phyloP scores from a whole-genome alignment of 2,797 vertebrate genomes.

The Sebastes variabilis region DNA sequence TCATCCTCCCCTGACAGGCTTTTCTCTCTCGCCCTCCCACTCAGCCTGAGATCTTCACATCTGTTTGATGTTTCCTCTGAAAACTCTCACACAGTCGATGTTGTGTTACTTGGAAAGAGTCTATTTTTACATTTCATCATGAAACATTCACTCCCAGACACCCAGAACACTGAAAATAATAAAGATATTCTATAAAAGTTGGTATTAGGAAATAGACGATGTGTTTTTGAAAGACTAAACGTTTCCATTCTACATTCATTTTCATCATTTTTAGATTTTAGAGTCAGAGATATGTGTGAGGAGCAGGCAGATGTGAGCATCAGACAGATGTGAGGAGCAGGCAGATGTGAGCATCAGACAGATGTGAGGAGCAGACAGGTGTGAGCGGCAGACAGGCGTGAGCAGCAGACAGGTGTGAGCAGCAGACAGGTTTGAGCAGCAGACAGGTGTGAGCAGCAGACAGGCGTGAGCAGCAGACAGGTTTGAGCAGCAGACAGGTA shows the following conservation, averaged over 20 bases:
- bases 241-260: neutral
- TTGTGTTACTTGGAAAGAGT: neutral
- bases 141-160: neutral
- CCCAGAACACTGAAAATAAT: neutral
- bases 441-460: too few species aligned
- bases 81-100: neutral
- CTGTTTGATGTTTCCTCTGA: neutral
- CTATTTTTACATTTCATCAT: neutral
- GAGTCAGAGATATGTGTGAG: neutral
- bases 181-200: neutral
- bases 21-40: conserved; percentile 5
- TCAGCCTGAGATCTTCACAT: conserved; percentile 6
- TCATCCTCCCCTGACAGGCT: conserved; percentile 20
- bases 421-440: too few species aligned
- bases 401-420: too few species aligned
- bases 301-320: neutral
- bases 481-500: fast-evolving
- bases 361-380: too few species aligned
- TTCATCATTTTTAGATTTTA: neutral
- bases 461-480: too few species aligned
- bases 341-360: too few species aligned
- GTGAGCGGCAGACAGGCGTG: too few species aligned
- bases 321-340: too few species aligned
- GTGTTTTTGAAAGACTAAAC: neutral
- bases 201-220: neutral